phyloP scores from a whole-genome alignment of 2,797 vertebrate genomes.

The Myotis findleyi region DNA sequence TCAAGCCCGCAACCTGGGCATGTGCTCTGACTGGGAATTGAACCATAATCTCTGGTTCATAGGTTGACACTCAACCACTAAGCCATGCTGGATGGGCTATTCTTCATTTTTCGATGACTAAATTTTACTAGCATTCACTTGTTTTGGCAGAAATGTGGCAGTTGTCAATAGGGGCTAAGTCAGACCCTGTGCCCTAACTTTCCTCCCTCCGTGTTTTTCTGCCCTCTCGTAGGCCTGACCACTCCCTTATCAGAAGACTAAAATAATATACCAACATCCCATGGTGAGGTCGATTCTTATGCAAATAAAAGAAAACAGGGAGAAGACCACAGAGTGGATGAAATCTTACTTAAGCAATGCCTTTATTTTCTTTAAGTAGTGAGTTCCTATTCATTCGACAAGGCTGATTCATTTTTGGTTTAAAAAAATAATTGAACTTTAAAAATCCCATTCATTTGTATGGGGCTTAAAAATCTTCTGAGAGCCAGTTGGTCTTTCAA shows the following conservation, averaged over 20 bases:
- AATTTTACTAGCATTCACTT: not conserved
- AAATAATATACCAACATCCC: not conserved
- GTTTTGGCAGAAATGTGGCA: not conserved
- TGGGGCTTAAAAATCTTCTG: slow-evolving; percentile 40
- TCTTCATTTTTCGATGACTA: not conserved
- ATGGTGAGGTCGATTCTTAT: slow-evolving; percentile 7
- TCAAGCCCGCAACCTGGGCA: too few species aligned
- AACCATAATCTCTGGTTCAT: too few species aligned
- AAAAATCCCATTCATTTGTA: slow-evolving; percentile 61
- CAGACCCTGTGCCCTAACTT: not conserved
- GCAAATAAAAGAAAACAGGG: slow-evolving; percentile 53
- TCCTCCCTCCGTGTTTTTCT: not conserved
- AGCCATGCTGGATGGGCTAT: not conserved
- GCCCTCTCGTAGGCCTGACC: not conserved
- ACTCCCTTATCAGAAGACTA: not conserved
- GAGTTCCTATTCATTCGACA: slow-evolving; percentile 10
- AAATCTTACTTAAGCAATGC: slow-evolving; percentile 8
- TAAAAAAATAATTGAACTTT: slow-evolving; percentile 22
- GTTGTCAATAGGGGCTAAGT: not conserved
- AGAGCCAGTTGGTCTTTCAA: slow-evolving; percentile 32
- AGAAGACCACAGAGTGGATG: not conserved
- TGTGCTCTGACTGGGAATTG: too few species aligned
- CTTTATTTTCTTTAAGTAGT: slow-evolving; percentile 56
- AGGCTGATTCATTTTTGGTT: slow-evolving; percentile 49
- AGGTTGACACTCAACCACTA: too few species aligned